Conservation (phyloP, 2,113 vertebrate genomes). For the Xenus cinereus region DNA sequence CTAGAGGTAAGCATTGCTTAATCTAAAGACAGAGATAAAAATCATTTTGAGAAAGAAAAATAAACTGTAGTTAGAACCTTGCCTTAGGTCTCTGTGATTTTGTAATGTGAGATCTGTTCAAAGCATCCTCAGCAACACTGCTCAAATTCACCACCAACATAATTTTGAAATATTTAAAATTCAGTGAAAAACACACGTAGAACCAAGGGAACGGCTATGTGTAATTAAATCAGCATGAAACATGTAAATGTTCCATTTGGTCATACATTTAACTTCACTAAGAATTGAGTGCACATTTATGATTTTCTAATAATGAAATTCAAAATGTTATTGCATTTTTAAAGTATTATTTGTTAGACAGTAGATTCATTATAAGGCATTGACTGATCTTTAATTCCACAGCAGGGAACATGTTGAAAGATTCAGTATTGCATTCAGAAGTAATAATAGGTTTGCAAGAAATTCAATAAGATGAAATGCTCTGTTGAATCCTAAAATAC, state of each 20-base stretch:
- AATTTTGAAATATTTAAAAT: slow-evolving; percentile 48
- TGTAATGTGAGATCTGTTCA: slow-evolving; percentile 19
- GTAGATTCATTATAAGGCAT: slow-evolving; percentile 55
- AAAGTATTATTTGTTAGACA: slow-evolving; percentile 58
- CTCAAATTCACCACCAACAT: slow-evolving; percentile 25
- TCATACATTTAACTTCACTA: slow-evolving; percentile 30
- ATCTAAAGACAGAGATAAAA: slow-evolving; percentile 11
- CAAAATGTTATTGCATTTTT: slow-evolving; percentile 59
- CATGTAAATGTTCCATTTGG: slow-evolving; percentile 53
- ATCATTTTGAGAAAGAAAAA: slow-evolving; percentile 27
- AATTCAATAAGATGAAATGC: slow-evolving; percentile 20
- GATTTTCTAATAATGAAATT: slow-evolving; percentile 66
- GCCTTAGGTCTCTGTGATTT: background rate
- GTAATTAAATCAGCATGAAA: slow-evolving; percentile 65
- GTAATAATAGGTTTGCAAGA: slow-evolving; percentile 47
- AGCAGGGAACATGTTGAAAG: slow-evolving; percentile 50
- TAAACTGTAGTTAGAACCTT: background rate
- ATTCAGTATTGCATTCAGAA: slow-evolving; percentile 34
- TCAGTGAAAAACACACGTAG: slow-evolving; percentile 38
- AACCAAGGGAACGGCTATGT: slow-evolving; percentile 51
- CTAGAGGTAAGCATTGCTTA: slow-evolving; percentile 8
- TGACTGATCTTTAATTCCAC: slow-evolving; percentile 57
- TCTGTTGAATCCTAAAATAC: slow-evolving; percentile 22
- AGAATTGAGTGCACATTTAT: slow-evolving; percentile 62
- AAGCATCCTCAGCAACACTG: background rate